Conservation (phyloP, 2,888 invertebrate species). For the Bimastos eiseni region DNA sequence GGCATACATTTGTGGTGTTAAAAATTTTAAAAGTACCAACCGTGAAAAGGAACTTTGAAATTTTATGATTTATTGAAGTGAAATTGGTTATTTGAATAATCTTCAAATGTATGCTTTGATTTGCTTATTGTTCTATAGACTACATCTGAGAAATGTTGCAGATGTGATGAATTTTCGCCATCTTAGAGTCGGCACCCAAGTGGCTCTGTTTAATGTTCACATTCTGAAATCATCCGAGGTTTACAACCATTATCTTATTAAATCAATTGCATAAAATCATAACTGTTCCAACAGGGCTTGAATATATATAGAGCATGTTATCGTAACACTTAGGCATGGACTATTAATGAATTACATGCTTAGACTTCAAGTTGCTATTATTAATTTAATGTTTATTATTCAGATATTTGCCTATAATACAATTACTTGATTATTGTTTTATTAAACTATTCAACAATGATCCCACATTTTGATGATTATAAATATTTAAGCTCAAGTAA, state of each 20-base stretch:
- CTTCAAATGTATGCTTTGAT: background rate
- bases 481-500: background rate
- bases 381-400: too few relatives aligned
- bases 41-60: background rate
- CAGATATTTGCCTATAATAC: too few relatives aligned
- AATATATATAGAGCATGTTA: too few relatives aligned
- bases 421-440: too few relatives aligned
- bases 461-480: too few relatives aligned
- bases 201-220: background rate
- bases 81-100: background rate
- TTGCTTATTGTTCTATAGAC: background rate
- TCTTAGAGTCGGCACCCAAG: background rate
- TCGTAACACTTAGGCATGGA: too few relatives aligned
- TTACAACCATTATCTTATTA: background rate
- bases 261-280: background rate
- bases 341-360: too few relatives aligned
- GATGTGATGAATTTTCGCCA: background rate
- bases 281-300: too few relatives aligned
- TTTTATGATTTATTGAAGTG: background rate
- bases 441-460: too few relatives aligned
- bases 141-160: background rate
- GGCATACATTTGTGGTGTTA: too few relatives aligned
- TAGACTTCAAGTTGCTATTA: too few relatives aligned
- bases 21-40: background rate
- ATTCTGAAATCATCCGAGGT: conserved; percentile 8